phyloP scores from a whole-genome alignment of 2,888 invertebrate genomes.

The Torymus texanus region DNA sequence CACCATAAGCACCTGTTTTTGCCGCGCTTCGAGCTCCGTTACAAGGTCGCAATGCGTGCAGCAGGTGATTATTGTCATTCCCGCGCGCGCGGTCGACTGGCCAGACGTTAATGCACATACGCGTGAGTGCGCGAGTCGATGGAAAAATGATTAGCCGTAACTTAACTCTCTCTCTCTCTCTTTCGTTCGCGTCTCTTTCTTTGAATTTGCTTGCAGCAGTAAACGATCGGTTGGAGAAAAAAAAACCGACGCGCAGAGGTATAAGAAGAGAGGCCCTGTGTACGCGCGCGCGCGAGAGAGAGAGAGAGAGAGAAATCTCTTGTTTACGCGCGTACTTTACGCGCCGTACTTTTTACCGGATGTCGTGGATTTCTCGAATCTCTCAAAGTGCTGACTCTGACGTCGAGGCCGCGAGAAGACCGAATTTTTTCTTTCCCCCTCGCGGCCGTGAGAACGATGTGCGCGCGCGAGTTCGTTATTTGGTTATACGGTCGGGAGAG shows the following conservation, averaged over 20 bases:
- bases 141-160: not conserved
- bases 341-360: constrained; percentile 41
- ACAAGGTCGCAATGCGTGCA: constrained; percentile 1
- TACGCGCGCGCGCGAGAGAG: too few relatives aligned
- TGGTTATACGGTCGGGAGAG: too few relatives aligned
- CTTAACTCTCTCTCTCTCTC: not conserved
- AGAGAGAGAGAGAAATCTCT: constrained; percentile 23
- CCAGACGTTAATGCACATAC: constrained; percentile 23
- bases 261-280: constrained; percentile 35
- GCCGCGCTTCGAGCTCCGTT: constrained; percentile 8
- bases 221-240: constrained; percentile 24
- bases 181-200: not conserved
- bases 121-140: not conserved
- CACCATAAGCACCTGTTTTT: constrained; percentile 1
- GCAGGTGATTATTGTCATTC: constrained; percentile 46
- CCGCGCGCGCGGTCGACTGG: not conserved
- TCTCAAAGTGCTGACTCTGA: constrained; percentile 17
- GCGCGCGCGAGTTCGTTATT: too few relatives aligned
- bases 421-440: not conserved
- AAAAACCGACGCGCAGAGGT: not conserved
- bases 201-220: not conserved
- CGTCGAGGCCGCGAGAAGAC: not conserved
- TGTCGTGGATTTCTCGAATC: constrained; percentile 42
- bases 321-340: constrained; percentile 16
- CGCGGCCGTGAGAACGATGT: too few relatives aligned